Base-by-base conservation (phyloP, 2,113 vertebrate genomes). In the Cercocebus atys region DNA sequence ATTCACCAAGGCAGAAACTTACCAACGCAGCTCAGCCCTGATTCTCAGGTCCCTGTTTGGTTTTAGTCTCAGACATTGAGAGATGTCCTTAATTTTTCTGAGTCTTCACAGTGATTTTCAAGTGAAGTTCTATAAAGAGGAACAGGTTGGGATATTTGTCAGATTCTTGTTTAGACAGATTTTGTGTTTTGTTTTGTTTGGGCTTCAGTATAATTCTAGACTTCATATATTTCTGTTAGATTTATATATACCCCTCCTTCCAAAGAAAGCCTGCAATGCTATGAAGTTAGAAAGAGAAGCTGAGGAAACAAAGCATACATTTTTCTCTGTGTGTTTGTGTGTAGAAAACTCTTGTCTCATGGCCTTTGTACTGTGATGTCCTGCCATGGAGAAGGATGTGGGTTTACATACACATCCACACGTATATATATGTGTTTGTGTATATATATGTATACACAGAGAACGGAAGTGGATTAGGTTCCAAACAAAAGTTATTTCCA, bases 401-500 rank as follows among this genome's bases (percentile, higher is more conserved):
- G 72, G 23, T 43, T 38, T 38, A 4, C 16, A 72, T 10, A 96
- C 16, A 66, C 9, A 25, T 0, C 1, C 61, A 18, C 13, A 61
- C 16, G 1, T 20, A 0, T 40, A 8, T 83, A 0, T 93, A 3
- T 75, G 13, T n/a, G 2, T 79, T 52, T 92, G 2, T 47, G 23
- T 61, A 17, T 72, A 8, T 95, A 8, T 40, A 23, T 72, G 6
- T 35, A 32, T 78, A 40, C 16, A 81, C 38, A 86, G 80, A 92
- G 86, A 92, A 18, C 11, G 35, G 11, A 95, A 86, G 72, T 92
- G 52, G 64, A 73, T 94, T 93, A 59, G 16, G 45, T 93, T 96
- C 88, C 93, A 90, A 89, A 47, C 90, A 95, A 70, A 96, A 92
- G 75, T 96, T 95, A 83, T 96, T 97, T 93, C 91, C 38, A 38